A percentile compares a stretch with the other conserved stretches of the same genome.
Evolutionary conservation across 2,888 invertebrate species (phyloP).

Genomic region (Diachrysia chrysitis): DNA sequence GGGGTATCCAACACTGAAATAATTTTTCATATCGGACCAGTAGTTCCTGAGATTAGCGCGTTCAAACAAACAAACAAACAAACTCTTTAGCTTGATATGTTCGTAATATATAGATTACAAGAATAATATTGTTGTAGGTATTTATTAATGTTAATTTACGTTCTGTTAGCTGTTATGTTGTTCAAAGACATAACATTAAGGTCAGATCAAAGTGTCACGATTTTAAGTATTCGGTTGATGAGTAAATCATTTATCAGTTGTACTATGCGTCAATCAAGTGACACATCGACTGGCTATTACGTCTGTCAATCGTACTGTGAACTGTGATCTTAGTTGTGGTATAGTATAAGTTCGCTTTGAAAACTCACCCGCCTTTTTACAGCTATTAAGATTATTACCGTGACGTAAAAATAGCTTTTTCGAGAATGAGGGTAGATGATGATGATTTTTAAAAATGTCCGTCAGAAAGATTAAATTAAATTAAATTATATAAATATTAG

Average conservation of each 20-base stretch:
- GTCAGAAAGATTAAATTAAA: too few species aligned
- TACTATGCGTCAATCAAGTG: conserved; percentile 40
- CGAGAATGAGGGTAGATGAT: neutral
- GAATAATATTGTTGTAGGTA: too few species aligned
- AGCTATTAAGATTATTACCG: neutral
- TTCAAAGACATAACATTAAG: conserved; percentile 26
- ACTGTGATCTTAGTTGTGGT: neutral
- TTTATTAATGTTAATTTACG: too few species aligned
- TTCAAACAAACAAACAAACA: too few species aligned
- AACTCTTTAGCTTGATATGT: too few species aligned
- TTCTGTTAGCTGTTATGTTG: neutral
- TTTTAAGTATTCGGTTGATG: conserved; percentile 26
- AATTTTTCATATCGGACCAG: too few species aligned
- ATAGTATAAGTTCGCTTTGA: neutral
- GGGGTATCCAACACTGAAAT: too few species aligned
- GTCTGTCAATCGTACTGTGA: conserved; percentile 14
- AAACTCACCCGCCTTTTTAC: neutral
- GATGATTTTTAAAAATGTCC: too few species aligned
- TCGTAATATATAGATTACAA: too few species aligned
- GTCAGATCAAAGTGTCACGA: conserved; percentile 19
- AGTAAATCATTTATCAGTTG: conserved; percentile 48
- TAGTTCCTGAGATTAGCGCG: too few species aligned
- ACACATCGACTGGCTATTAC: conserved; percentile 14
- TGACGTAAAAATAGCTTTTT: neutral
- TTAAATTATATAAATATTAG: too few species aligned